Evolutionary conservation across 1,140 invertebrate genomes (phyloP).

Genomic region (Tigriopus japonicus): DNA sequence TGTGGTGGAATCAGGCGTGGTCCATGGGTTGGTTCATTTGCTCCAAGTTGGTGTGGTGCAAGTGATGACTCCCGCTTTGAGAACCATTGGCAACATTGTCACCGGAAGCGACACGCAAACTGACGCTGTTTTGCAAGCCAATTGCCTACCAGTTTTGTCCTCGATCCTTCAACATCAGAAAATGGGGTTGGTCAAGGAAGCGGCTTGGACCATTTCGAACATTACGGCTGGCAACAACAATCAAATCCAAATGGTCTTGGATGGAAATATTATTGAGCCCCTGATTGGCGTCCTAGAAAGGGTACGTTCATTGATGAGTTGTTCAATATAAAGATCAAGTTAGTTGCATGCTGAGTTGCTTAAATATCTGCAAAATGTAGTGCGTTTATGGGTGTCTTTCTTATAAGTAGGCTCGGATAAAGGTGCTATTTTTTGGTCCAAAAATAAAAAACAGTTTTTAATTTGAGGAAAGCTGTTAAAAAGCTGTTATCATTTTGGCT

Average conservation of each 20-base stretch:
- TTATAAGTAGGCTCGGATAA: no score
- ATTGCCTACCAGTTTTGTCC: conserved; percentile 48
- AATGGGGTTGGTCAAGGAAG: conserved; percentile 58
- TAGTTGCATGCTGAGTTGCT: not conserved
- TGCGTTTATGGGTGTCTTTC: not conserved
- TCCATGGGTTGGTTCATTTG: conserved; percentile 53
- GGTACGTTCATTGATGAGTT: conserved; percentile 27
- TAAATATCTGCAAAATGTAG: no score
- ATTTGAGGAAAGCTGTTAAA: no score
- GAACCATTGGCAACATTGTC: conserved; percentile 45
- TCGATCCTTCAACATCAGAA: conserved; percentile 52
- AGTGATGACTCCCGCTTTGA: conserved; percentile 73
- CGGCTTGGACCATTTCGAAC: conserved; percentile 63
- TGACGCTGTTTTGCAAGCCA: conserved; percentile 62
- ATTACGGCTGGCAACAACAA: conserved; percentile 52
- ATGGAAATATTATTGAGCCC: conserved; percentile 42
- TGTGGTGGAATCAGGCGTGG: conserved; percentile 49
- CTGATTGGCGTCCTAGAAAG: conserved; percentile 44
- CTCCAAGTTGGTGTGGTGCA: conserved; percentile 44
- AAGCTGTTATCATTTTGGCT: no score
- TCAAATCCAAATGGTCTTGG: conserved; percentile 55
- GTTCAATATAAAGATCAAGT: conserved; percentile 17
- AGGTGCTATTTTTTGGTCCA: no score
- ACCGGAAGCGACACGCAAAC: conserved; percentile 55
- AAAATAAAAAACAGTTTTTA: no score